A percentile compares a stretch with the other conserved stretches of the same genome.
phyloP scores from a whole-genome alignment of 2,113 vertebrate species.

The Hiodon tergisus region DNA sequence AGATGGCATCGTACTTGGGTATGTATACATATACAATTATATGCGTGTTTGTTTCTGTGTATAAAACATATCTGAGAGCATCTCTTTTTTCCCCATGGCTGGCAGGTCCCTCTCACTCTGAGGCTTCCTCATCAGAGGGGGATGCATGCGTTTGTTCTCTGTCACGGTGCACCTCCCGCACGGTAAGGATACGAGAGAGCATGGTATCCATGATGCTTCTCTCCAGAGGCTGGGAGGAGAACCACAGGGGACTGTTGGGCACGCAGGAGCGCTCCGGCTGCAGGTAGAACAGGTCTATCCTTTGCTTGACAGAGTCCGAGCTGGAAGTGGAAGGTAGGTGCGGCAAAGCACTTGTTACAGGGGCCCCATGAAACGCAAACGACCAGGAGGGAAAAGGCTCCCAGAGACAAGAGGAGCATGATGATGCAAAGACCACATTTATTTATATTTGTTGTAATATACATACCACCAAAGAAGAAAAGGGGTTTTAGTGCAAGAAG shows the following conservation, averaged over 20 bases:
- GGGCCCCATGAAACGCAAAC: neutral
- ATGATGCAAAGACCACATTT: neutral
- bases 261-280: constrained; percentile 91
- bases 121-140: constrained; percentile 13
- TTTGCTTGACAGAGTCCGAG: constrained; percentile 90
- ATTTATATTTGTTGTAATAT: neutral
- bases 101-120: constrained; percentile 2
- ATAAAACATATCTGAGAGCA: neutral
- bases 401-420: neutral
- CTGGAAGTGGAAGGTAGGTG: constrained; percentile 49
- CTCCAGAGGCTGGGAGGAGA: constrained; percentile 82
- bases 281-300: constrained; percentile 90
- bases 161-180: constrained; percentile 83
- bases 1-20: too few relatives aligned
- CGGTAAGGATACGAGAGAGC: constrained; percentile 86
- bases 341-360: neutral
- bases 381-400: neutral
- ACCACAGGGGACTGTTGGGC: constrained; percentile 95
- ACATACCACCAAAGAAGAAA: too few relatives aligned
- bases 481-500: neutral
- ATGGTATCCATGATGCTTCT: constrained; percentile 87
- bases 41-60: neutral
- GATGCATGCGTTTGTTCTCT: constrained; percentile 57
- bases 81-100: neutral
- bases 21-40: neutral